These are phyloP conservation scores for Gopherus flavomarginatus DNA, from an alignment of 2,113 vertebrate genomes.

Conservation along the genomic window DNA sequence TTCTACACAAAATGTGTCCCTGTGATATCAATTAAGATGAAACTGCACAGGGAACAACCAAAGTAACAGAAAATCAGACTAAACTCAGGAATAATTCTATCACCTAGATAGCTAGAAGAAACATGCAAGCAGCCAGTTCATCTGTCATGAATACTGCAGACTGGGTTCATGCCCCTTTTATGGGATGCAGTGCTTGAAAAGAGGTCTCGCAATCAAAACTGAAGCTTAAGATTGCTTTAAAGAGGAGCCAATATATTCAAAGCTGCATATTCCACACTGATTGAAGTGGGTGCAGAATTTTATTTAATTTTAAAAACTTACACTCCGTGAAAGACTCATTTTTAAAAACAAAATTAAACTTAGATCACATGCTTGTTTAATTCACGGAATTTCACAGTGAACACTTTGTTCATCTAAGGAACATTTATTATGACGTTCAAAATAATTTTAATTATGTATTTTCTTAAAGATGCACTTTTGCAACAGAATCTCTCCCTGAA, in stretches of 20 bases:
- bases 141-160: not conserved
- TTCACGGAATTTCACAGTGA: fast-evolving
- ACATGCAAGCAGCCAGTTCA: not conserved
- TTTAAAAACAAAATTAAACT: not conserved
- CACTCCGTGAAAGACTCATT: not conserved
- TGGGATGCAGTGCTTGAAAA: not conserved
- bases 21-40: not conserved
- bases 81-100: conserved; percentile 24
- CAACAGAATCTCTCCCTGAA: not conserved
- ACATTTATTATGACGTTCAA: not conserved
- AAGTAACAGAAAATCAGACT: fast-evolving
- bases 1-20: conserved; percentile 28
- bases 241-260: not conserved
- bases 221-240: not conserved
- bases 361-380: not conserved
- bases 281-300: fast-evolving
- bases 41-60: not conserved
- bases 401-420: not conserved
- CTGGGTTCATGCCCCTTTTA: not conserved
- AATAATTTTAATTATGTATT: not conserved
- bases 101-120: not conserved
- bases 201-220: not conserved
- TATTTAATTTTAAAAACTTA: not conserved
- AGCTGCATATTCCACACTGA: not conserved
- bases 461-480: not conserved